These are phyloP conservation scores for Metridium senile DNA, from an alignment of 92 coral and sea anemone species.

Conservation along the genomic window DNA sequence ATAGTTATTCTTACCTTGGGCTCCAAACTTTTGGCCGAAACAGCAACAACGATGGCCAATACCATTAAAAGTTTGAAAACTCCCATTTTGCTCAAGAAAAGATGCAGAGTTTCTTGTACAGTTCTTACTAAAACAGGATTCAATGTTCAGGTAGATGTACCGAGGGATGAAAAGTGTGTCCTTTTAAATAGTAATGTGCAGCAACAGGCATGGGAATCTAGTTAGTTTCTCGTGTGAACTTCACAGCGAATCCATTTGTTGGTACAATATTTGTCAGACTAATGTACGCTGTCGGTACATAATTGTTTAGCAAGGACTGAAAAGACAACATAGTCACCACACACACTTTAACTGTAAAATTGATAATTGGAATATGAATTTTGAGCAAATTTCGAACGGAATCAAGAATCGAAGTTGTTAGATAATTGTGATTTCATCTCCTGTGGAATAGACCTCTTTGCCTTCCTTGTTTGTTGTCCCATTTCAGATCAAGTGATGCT, in stretches of 20 bases:
- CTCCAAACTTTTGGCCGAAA: neutral
- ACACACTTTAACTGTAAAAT: no score
- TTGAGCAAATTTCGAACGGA: no score
- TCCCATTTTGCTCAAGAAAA: neutral
- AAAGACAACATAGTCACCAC: no score
- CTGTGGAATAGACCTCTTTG: no score
- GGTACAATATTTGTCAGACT: neutral
- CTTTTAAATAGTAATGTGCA: neutral
- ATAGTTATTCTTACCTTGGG: neutral
- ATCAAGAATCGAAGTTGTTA: no score
- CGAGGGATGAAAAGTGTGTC: neutral
- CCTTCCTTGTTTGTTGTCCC: no score
- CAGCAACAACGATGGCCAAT: constrained; percentile 1
- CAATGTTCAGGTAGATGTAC: neutral
- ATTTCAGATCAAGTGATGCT: no score
- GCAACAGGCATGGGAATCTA: neutral
- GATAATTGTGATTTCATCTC: no score
- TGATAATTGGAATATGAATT: no score
- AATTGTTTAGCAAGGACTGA: no score
- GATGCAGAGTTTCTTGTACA: neutral
- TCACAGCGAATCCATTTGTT: neutral
- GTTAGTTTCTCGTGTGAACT: neutral
- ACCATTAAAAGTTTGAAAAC: neutral
- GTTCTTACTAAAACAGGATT: neutral
- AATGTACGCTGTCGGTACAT: neutral